These are phyloP conservation scores for Pyralis farinalis DNA, from an alignment of 2,888 invertebrate genomes.

Conservation along the genomic window DNA sequence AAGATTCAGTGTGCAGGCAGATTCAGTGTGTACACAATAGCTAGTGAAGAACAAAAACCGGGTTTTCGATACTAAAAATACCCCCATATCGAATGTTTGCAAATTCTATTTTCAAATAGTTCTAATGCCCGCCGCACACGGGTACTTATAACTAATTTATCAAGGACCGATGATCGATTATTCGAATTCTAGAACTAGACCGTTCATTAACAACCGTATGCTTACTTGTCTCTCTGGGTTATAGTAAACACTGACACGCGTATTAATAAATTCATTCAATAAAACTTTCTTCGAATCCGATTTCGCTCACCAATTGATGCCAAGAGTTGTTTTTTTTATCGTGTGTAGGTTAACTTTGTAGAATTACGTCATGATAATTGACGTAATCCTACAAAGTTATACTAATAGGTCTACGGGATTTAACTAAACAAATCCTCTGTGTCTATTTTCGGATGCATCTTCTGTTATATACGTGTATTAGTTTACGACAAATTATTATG, in stretches of 20 bases:
- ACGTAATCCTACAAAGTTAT: too few relatives aligned
- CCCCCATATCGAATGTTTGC: constrained; percentile 77
- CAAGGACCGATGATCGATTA: constrained; percentile 13
- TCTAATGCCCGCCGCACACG: constrained; percentile 40
- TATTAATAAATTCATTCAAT: constrained; percentile 7
- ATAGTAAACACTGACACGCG: constrained; percentile 10
- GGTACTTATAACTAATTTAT: constrained; percentile 1
- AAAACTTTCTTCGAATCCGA: constrained; percentile 7
- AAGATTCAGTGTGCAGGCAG: constrained; percentile 64
- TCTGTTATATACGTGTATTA: constrained; percentile 19
- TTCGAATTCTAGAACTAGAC: constrained; percentile 1
- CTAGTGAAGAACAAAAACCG: constrained; percentile 68
- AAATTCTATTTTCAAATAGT: constrained; percentile 74
- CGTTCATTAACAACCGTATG: neutral
- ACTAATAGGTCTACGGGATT: constrained; percentile 13
- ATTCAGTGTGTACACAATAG: constrained; percentile 58
- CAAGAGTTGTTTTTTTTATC: constrained; percentile 29
- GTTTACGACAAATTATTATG: constrained; percentile 23
- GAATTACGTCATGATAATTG: constrained; percentile 30
- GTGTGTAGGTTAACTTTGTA: constrained; percentile 22
- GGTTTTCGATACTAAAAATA: constrained; percentile 77
- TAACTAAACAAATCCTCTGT: constrained; percentile 23
- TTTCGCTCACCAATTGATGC: constrained; percentile 23
- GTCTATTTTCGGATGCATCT: constrained; percentile 31
- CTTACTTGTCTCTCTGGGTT: neutral